Evolutionary conservation across 30 jellyfish, hydroid and myxozoan species (phyloP), one percentile per base, ranked within the genome.

Genomic region (Aurelia aurita complex sp. Pacific): DNA sequence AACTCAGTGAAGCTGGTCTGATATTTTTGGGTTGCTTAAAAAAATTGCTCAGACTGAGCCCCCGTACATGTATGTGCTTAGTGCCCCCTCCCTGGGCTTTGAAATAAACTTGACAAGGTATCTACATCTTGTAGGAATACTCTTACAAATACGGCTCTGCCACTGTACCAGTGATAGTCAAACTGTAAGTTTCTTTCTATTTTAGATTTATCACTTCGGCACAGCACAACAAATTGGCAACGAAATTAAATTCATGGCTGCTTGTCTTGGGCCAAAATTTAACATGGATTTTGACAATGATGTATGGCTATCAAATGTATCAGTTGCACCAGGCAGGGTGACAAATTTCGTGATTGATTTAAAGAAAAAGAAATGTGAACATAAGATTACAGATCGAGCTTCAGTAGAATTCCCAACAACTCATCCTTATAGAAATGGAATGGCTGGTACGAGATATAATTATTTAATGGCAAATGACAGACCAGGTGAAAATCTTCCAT

Each of bases 351-450:
- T 61, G 13, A 64, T 94, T 17, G 87, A 94, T 82, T 52, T 94
- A 43, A 71, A 64, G 11, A 77, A 85, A 60, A 85, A 68, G 53
- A 75, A 79, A 19, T 74, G 97, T 46, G 50, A 35, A 40, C 90
- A 88, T 35, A 63, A 59, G n/a, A 61, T 77, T 12, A 57, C 80
- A 38, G 97, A 94, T 79, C 62, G 60, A 35, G 91, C 95, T 18
- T 87, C 94, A 1, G 95, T 79, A n/a, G 99, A 94, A 57, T 94
- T 94, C 64, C 97, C 97, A 2, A 64, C 97, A 7, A 83, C 96
- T 35, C 99, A 94, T 64, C 99, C 99, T 29, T 94, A 87, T 76
- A 76, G 97, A 16, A 83, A 94, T 60, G 99, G 99, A 35, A 51
- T 72, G 73, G 43, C 51, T 11, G 99, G 99, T 19, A 83, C 96